Evolutionary conservation across 2,888 invertebrate genomes (phyloP).

Genomic region (Phyllotreta cruciferae): DNA sequence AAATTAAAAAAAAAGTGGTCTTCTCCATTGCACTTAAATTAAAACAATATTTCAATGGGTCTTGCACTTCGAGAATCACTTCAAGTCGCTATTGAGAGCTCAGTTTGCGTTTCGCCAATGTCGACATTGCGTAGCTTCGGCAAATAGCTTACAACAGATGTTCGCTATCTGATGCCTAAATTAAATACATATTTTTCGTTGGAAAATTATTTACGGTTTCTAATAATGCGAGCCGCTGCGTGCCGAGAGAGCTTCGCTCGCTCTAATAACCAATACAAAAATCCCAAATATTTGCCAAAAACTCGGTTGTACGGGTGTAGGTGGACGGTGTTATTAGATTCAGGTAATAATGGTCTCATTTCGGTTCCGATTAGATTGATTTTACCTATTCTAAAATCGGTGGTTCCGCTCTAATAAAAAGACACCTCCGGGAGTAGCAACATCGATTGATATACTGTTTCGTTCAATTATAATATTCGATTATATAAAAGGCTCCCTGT

Average conservation of each 20-base stretch:
- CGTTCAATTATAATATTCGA: constrained; percentile 11
- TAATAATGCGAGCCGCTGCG: constrained; percentile 29
- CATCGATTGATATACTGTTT: too few species aligned
- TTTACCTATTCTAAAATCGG: too few species aligned
- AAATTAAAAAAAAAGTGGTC: too few species aligned
- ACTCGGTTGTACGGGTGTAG: neutral
- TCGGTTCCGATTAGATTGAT: too few species aligned
- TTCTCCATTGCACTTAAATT: too few species aligned
- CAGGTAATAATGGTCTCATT: too few species aligned
- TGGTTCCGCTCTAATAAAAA: too few species aligned
- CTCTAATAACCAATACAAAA: constrained; percentile 17
- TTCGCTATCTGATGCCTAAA: constrained; percentile 35
- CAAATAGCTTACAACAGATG: constrained; percentile 38
- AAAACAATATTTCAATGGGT: neutral
- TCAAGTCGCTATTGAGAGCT: constrained; percentile 14
- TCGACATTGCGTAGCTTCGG: constrained; percentile 20
- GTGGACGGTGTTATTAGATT: too few species aligned
- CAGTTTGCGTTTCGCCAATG: constrained; percentile 32
- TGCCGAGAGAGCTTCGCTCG: constrained; percentile 6
- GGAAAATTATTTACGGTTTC: constrained; percentile 36
- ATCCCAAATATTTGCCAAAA: constrained; percentile 4
- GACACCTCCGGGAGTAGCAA: too few species aligned
- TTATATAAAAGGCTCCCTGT: constrained; percentile 21
- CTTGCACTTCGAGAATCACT: constrained; percentile 13
- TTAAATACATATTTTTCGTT: constrained; percentile 40